Evolutionary conservation across 2,797 vertebrate genomes (phyloP).

Genomic region (Tenualosa thibaudeaui): DNA sequence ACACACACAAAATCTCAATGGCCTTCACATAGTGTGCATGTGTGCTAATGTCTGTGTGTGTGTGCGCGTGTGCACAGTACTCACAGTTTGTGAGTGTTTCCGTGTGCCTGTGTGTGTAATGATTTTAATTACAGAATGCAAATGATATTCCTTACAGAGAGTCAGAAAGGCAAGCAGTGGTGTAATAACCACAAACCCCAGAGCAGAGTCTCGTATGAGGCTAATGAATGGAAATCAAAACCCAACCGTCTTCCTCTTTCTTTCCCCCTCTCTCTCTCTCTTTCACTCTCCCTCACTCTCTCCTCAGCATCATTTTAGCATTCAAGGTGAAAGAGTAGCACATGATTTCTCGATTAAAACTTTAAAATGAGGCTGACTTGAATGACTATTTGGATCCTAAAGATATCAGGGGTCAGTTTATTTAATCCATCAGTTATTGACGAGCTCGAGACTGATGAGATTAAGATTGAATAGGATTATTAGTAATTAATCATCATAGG

Average conservation of each 20-base stretch:
- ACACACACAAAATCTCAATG: slow-evolving; percentile 4
- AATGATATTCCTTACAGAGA: background rate
- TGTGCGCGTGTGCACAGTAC: slow-evolving; percentile 21
- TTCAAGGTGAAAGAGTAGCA: too few relatives aligned
- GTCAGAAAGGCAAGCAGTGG: background rate
- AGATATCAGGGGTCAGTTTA: too few relatives aligned
- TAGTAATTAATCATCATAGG: too few relatives aligned
- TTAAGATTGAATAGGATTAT: too few relatives aligned
- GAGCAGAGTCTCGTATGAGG: background rate
- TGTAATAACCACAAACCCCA: background rate
- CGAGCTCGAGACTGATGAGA: too few relatives aligned
- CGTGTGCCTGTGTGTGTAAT: background rate
- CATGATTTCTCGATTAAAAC: too few relatives aligned
- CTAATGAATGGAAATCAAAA: background rate
- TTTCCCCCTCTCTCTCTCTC: background rate
- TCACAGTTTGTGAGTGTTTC: background rate
- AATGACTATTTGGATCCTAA: too few relatives aligned
- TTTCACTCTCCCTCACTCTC: background rate
- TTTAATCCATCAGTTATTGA: too few relatives aligned
- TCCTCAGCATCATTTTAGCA: background rate
- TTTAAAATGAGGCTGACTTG: too few relatives aligned
- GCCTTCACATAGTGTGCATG: slow-evolving; percentile 20
- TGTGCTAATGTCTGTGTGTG: slow-evolving; percentile 31
- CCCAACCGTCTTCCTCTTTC: background rate
- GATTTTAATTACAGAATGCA: background rate